Evolutionary conservation across 2,888 invertebrate genomes (phyloP), one percentile per base, ranked within the genome.

Genomic region (Hemicrepidius hirtus): DNA sequence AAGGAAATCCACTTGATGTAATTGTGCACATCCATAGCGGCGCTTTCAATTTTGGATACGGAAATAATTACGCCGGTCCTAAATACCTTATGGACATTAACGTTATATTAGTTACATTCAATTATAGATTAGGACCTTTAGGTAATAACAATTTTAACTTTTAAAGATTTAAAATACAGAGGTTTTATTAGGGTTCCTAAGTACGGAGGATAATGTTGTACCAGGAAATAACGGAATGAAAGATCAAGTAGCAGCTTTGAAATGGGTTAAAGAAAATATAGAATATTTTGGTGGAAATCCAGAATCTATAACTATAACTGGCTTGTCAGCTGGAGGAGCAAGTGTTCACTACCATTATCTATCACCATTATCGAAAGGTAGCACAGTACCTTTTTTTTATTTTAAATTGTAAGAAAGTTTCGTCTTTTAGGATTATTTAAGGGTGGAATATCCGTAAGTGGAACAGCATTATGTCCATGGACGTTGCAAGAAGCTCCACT

Each of bases 191-290:
- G 92, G 94, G 64, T 93, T 94, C 83, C 85, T 93, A 0, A 93
- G 92, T 80, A 92, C 93, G 0, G 92, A 90, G 5, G 93, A 94
- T 74, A 88, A 89, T 0, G 82, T 88, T 0, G 87, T 92, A 0
- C 90, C 93, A 0, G 92, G 92, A 3, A 93, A 93, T 82, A 89
- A 89, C 78, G 93, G 93, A 0, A 82, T 93, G 41, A 93, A 93
- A 80, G 93, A 93, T 86, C 93, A 93, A 84, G 87, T 87, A 24
- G 87, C 90, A 77, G 93, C 92, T 0, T 82, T 93, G 41, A 88
- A 88, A 74, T 93, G 93, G 93, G 85, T 92, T 0, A 88, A 89
- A 66, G 83, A 88, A 49, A 92, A 93, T 82, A 92, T 93, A 74
- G 86, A 88, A 75, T 87, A 86, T 82, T 93, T 93, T 78, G 92